Base-by-base conservation (phyloP, 2,797 vertebrate genomes). In the Anableps anableps region DNA sequence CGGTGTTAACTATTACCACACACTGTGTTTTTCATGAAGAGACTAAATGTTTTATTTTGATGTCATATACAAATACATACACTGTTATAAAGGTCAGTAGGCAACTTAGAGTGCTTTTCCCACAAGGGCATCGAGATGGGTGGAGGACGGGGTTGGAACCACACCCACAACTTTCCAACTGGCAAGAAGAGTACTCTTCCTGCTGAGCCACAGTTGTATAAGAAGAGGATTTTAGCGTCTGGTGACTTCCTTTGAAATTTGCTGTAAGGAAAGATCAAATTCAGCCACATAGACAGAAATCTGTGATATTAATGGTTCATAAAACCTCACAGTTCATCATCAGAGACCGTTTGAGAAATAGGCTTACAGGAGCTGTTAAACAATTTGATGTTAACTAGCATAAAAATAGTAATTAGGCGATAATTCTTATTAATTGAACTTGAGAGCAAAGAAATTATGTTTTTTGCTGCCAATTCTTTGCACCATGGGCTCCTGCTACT, bases 381-480 rank as follows among this genome's bases (percentile, higher is more conserved):
- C 48, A 45, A 21, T n/a, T 62, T 51, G 7, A 66, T 73, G 48
- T 55, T 68, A 53, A 73, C n/a, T 45, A n/a, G 36, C 21, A 76
- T 64, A 51, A 78, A 71, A 78, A 38, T 60, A 10, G 66, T 51
- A 76, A 51, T 78, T 50, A 45, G 29, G 0, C 0, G 38, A n/a
- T 6, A 23, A n/a, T 31, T 53, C 26, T 14, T 13, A 66, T 68
- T 48, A 58, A 60, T 36, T 76, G 51, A 76, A 26, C 34, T 51
- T 58, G 23, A 45, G 50, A 77, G 55, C 50, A 51, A 60, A 77
- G 62, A 74, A 77, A 79, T 64, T 0, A 51, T 75, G 34, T 85
- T 80, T 82, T 74, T 34, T 26, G 50, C 41, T 76, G 36, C 60
- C 50, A 60, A 55, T 71, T 73, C 45, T 62, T 21, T 45, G 34